Evolutionary conservation across 2,888 invertebrate genomes (phyloP).

Genomic region (Phania funesta): DNA sequence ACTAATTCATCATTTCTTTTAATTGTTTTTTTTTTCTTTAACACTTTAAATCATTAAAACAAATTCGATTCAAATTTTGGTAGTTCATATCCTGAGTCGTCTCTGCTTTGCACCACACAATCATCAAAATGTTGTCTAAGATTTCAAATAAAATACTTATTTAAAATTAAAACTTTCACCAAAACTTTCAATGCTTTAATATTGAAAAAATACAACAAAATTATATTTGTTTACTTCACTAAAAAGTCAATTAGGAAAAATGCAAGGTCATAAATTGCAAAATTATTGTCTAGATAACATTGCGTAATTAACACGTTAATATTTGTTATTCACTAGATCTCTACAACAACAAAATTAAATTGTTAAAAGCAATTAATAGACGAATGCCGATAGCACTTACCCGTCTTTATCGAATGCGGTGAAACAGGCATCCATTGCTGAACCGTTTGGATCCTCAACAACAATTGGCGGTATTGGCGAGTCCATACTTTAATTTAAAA

Average conservation of each 20-base stretch:
- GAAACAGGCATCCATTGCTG: slow-evolving; percentile 94
- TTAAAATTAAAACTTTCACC: no score
- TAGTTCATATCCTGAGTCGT: no score
- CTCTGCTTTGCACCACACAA: no score
- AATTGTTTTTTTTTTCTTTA: no score
- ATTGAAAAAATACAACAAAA: not conserved
- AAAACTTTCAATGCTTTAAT: no score
- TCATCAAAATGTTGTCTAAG: no score
- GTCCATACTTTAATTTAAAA: slow-evolving; percentile 74
- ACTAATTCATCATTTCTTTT: no score
- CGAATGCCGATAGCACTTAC: slow-evolving; percentile 82
- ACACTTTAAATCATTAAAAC: no score
- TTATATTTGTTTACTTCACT: not conserved
- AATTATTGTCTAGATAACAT: not conserved
- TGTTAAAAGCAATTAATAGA: not conserved
- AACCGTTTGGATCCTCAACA: slow-evolving; percentile 82
- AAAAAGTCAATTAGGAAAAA: not conserved
- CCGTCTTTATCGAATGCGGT: slow-evolving; percentile 94
- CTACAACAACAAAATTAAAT: not conserved
- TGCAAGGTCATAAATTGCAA: not conserved
- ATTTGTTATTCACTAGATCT: not conserved
- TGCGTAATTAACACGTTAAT: not conserved
- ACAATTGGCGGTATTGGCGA: slow-evolving; percentile 80
- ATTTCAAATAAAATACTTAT: no score
- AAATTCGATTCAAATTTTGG: no score